These are phyloP conservation scores for Steinernema scapterisci DNA, from an alignment of 2,888 invertebrate genomes.

Conservation along the genomic window DNA sequence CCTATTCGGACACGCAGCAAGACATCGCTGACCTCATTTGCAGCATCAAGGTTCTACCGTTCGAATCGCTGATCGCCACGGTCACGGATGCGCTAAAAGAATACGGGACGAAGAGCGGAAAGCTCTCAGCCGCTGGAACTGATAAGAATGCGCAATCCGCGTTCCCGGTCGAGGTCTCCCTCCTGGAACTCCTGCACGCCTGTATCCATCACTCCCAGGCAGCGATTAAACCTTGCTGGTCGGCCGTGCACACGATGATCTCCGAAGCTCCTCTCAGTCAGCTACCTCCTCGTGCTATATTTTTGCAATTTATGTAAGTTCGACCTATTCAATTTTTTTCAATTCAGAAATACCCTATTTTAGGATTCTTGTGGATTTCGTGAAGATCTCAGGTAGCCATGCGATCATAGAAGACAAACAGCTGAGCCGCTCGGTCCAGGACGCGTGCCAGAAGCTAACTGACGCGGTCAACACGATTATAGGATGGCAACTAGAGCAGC, in stretches of 20 bases:
- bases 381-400: slow-evolving; percentile 74
- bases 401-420: slow-evolving; percentile 75
- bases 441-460: slow-evolving; percentile 74
- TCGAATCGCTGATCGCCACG: slow-evolving; percentile 82
- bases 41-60: slow-evolving; percentile 81
- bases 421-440: slow-evolving; percentile 67
- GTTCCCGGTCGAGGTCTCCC: slow-evolving; percentile 77
- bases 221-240: slow-evolving; percentile 80
- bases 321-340: slow-evolving; percentile 17
- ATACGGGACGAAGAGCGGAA: slow-evolving; percentile 69
- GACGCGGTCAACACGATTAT: slow-evolving; percentile 83
- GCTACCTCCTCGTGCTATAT: slow-evolving; percentile 78
- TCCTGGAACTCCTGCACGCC: slow-evolving; percentile 81
- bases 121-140: neutral
- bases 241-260: slow-evolving; percentile 77
- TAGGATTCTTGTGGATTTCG: slow-evolving; percentile 80
- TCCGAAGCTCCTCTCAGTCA: slow-evolving; percentile 72
- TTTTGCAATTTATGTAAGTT: slow-evolving; percentile 76
- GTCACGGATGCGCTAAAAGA: slow-evolving; percentile 82
- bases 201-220: slow-evolving; percentile 72
- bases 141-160: neutral
- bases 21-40: slow-evolving; percentile 78
- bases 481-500: slow-evolving; percentile 86
- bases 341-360: slow-evolving; percentile 36
- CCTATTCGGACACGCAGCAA: slow-evolving; percentile 72